These are phyloP conservation scores for Crotalus tigris DNA, from an alignment of 2,113 vertebrate genomes.

Conservation along the genomic window DNA sequence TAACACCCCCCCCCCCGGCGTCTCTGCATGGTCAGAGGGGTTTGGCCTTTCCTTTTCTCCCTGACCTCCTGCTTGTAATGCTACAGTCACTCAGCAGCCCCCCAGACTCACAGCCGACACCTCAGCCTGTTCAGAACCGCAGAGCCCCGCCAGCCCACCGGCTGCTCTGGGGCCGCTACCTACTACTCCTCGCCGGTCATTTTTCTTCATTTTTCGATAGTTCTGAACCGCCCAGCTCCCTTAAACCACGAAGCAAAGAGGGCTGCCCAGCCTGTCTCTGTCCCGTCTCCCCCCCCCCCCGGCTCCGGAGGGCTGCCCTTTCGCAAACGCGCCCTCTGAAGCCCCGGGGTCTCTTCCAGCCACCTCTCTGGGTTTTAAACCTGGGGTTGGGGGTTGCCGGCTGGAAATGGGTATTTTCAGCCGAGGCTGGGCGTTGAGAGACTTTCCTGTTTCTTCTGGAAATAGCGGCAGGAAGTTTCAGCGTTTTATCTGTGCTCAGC, in stretches of 20 bases:
- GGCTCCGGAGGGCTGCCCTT: background rate
- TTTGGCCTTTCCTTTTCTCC: too few species aligned
- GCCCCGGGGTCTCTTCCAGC: background rate
- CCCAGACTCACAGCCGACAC: background rate
- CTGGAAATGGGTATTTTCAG: background rate
- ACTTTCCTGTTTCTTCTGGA: conserved; percentile 18
- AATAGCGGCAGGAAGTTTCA: conserved; percentile 39
- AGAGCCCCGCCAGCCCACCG: background rate
- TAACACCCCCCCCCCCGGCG: background rate
- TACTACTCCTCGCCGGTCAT: too few species aligned
- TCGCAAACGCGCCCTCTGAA: fast-evolving
- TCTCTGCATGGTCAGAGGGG: too few species aligned
- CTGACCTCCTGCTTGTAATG: too few species aligned
- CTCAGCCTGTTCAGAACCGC: background rate
- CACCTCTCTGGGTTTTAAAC: background rate
- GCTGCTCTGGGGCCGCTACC: background rate
- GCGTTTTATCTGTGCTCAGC: conserved; percentile 20
- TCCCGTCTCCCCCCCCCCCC: background rate
- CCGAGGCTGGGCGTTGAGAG: background rate
- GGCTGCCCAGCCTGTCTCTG: background rate
- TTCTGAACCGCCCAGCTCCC: background rate
- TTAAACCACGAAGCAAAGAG: background rate
- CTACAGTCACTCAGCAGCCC: background rate
- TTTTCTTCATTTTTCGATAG: background rate
- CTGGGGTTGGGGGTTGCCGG: fast-evolving